Evolutionary conservation across 2,113 vertebrate genomes (phyloP), one percentile per base, ranked within the genome.

Genomic region (Aythya baeri): DNA sequence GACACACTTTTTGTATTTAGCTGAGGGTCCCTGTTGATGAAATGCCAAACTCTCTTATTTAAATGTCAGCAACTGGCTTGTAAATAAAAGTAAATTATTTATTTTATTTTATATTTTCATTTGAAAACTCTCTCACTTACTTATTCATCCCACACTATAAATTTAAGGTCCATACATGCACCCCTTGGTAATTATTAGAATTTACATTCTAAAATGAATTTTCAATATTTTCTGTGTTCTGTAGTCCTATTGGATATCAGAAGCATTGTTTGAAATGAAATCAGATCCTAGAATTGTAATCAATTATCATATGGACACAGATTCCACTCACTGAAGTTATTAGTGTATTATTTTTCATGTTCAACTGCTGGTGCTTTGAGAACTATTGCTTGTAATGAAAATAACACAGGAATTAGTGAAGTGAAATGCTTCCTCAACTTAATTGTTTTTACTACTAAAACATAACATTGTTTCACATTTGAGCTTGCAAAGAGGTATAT

Each of bases 401-500:
- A 8, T 20, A 6, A 29, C 5, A 61, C 26, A 54, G 54, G 6
- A 81, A 11, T 31, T 23, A 43, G 38, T 11, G 27, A 11, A 2
- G 6, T 18, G 17, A 84, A 29, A 44, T 3, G 7, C 5, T 76
- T 57, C 11, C 18, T 5, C 25, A 67, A 70, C 49, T 55, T 15
- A 57, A 62, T 15, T 0, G 8, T 25, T 36, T 5, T 1, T 5
- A 9, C 25, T 63, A 36, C 6, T 58, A n/a, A 63, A 36, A 26
- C 4, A 2, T 29, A 44, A 38, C 9, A n/a, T 20, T 22, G 9
- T 13, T 16, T 36, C 34, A 38, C 2, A 16, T 25, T 32, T 59
- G 26, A 49, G 18, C 12, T 61, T 44, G 14, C 44, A 23, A 59
- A 61, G 10, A 41, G 5, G 23, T 32, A 22, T 7, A 38, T 65